A percentile compares a stretch with the other conserved stretches of the same genome.
Conservation (phyloP, 2,113 vertebrate species). For the Lota lota region DNA sequence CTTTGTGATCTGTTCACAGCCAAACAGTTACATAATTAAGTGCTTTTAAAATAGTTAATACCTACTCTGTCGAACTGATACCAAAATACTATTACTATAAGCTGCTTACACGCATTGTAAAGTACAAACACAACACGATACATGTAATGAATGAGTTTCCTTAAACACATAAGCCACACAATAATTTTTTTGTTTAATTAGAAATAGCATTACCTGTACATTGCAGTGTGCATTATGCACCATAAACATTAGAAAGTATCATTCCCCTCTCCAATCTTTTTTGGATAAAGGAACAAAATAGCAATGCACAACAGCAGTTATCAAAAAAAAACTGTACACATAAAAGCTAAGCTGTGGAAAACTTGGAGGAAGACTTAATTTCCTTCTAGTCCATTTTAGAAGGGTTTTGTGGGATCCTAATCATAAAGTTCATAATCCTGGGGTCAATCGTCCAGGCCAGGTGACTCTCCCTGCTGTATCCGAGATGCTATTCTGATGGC, state of each 20-base stretch:
- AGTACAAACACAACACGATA: too few species aligned
- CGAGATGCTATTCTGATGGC: slow-evolving; percentile 98
- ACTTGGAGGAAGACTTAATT: slow-evolving; percentile 55
- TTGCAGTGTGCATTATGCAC: slow-evolving; percentile 53
- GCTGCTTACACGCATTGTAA: too few species aligned
- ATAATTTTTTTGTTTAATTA: slow-evolving; percentile 43
- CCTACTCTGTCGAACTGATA: too few species aligned
- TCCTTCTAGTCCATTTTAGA: slow-evolving; percentile 33
- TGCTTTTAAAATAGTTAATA: too few species aligned
- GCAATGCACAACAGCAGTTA: slow-evolving; percentile 74
- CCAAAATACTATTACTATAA: too few species aligned
- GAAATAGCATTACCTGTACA: slow-evolving; percentile 70
- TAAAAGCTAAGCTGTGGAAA: slow-evolving; percentile 57
- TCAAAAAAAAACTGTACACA: slow-evolving; percentile 80
- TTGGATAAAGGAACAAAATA: slow-evolving; percentile 63
- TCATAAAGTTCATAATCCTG: slow-evolving; percentile 35
- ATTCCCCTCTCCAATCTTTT: slow-evolving; percentile 17
- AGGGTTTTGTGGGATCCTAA: slow-evolving; percentile 24
- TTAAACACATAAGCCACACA: too few species aligned
- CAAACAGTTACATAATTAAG: background rate
- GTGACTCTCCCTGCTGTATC: slow-evolving; percentile 97
- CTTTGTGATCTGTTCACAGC: background rate
- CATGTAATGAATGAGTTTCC: too few species aligned
- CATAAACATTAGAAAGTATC: slow-evolving; percentile 58
- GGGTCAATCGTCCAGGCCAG: slow-evolving; percentile 90